Percentiles rank a stretch among this genome's conserved stretches.
phyloP scores from a whole-genome alignment of 2,113 vertebrate species.

The Lepisosteus oculatus region DNA sequence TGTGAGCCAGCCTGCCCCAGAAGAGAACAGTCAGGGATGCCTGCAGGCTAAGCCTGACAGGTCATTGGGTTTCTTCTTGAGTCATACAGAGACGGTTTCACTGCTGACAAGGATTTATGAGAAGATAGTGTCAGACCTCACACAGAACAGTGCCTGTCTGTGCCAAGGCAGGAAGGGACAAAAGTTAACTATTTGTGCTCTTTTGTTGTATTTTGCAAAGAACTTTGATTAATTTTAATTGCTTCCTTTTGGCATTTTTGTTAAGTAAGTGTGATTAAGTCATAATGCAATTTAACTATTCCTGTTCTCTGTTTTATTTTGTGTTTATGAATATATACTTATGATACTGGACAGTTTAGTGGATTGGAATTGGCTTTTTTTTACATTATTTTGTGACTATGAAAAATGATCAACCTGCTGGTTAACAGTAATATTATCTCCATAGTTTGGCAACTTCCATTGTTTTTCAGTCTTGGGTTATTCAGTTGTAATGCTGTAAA shows the following conservation, averaged over 20 bases:
- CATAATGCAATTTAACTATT: no score
- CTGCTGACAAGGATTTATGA: slow-evolving; percentile 70
- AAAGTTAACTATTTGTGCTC: slow-evolving; percentile 9
- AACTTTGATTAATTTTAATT: not conserved
- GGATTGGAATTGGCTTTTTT: no score
- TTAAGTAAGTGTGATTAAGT: no score
- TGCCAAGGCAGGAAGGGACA: slow-evolving; percentile 17
- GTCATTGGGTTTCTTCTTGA: slow-evolving; percentile 57
- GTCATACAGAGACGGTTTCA: slow-evolving; percentile 49
- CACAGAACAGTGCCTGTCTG: slow-evolving; percentile 59
- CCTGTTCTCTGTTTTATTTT: no score
- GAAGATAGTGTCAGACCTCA: slow-evolving; percentile 65
- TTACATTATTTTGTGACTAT: no score
- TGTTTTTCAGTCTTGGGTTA: no score
- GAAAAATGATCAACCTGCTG: no score
- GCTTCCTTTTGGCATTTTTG: slow-evolving; percentile 6
- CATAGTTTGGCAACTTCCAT: no score
- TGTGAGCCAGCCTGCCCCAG: slow-evolving; percentile 48
- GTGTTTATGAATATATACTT: no score
- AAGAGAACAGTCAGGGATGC: slow-evolving; percentile 37
- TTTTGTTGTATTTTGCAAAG: not conserved
- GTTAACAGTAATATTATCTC: no score
- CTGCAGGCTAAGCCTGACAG: slow-evolving; percentile 40
- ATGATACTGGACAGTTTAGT: no score
- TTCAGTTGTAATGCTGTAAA: no score